Evolutionary conservation across 2,797 vertebrate genomes (phyloP), one percentile per base, ranked within the genome.

Genomic region (Hippocampus kuda): DNA sequence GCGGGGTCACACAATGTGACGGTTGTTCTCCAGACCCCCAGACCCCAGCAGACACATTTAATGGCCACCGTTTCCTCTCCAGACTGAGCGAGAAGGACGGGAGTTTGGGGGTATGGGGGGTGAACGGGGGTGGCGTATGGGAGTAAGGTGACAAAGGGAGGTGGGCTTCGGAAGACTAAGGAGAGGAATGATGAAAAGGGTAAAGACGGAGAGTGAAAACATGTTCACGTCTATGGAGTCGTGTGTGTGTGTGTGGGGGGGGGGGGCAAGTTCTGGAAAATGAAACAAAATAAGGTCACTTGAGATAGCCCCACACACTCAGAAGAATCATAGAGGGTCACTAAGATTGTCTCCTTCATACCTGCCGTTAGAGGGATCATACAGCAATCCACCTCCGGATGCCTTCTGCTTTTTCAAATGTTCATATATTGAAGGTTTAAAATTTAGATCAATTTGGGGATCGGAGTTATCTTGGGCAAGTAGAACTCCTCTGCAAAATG

Each of bases 1-100:
- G 83, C 80, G 77, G 87, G 87, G 87, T 91, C 88, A 89, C 82
- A 86, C 87, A 90, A 89, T 87, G 86, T 87, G 87, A 85, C 81
- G 86, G 86, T 90, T 86, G 87, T 86, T 89, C 83, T 88, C 80
- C 81, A 86, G 88, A 87, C 85, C 87, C 85, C 83, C 81, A 87
- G 87, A 87, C 88, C 89, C 85, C 83, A 80, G 84, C 79, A 90
- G 88, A 87, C 88, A 88, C 75, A 56, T 89, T 88, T 89, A 90
- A 90, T 90, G 86, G 88, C 76, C 80, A 75, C 80, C 79, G 83
- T 85, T 89, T 89, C 86, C 89, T 88, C 83, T 89, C 83, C 81
- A 89, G 88, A 85, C 88, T 82, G 81, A 84, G 75, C 78, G 73
- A 77, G 65, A 75, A 46, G 72, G 68, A 70, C 68, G 76, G 67